Percentiles rank a stretch among this genome's conserved stretches.
Evolutionary conservation across 2,113 vertebrate genomes (phyloP).

Genomic region (Dolichotis patagonum): DNA sequence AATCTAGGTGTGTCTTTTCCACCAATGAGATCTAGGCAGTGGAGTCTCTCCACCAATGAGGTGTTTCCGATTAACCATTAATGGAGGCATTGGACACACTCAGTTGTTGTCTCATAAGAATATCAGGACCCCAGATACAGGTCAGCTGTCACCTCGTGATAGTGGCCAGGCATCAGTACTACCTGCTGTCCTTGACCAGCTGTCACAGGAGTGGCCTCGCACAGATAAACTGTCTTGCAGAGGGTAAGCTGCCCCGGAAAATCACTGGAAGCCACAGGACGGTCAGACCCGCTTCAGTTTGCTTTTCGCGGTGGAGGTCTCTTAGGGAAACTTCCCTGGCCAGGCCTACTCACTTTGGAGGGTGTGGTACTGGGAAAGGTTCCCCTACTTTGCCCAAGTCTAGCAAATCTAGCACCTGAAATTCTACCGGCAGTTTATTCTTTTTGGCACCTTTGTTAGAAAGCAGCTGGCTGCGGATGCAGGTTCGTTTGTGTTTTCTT

Average conservation of each 20-base stretch:
- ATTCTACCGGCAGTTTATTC: background rate
- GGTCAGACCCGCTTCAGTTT: background rate
- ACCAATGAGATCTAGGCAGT: background rate
- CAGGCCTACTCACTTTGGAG: background rate
- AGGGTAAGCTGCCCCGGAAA: background rate
- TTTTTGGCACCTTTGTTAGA: background rate
- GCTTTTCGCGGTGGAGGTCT: background rate
- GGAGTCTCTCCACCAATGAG: background rate
- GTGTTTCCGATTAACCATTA: background rate
- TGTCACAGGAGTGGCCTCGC: background rate
- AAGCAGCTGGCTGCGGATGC: background rate
- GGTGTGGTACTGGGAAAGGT: background rate
- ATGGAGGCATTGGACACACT: background rate
- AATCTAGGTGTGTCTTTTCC: background rate
- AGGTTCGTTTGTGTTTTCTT: background rate
- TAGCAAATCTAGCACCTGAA: background rate
- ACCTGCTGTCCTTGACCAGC: background rate
- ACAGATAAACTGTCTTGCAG: background rate
- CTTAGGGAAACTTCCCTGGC: background rate
- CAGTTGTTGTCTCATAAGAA: background rate
- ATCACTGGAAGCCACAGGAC: background rate
- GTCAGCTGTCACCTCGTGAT: background rate
- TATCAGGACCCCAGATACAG: background rate
- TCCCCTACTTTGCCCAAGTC: too few relatives aligned
- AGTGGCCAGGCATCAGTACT: fast-evolving